A percentile compares a stretch with the other conserved stretches of the same genome.
These are phyloP conservation scores for Cepphus grylle DNA, from an alignment of 2,113 vertebrate genomes.

Conservation along the genomic window DNA sequence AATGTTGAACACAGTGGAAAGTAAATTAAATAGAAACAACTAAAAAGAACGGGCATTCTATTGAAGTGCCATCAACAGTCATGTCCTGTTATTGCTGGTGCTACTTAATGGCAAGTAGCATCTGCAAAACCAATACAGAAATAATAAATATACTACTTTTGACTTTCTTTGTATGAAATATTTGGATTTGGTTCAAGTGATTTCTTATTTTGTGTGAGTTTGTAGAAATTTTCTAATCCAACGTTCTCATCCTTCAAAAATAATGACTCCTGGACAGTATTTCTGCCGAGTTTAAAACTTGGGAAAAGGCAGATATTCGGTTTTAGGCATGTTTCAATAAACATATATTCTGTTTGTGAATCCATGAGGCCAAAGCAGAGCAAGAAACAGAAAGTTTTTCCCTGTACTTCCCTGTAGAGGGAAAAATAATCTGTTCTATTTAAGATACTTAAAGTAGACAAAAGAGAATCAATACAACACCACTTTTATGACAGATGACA, in stretches of 20 bases:
- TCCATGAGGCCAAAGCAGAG: neutral
- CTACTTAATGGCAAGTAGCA: neutral
- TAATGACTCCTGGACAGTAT: neutral
- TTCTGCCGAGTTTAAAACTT: neutral
- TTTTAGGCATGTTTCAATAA: neutral
- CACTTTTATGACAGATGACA: neutral
- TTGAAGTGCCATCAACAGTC: neutral
- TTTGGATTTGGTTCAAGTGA: neutral
- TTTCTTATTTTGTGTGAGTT: neutral
- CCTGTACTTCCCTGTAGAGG: rapidly evolving
- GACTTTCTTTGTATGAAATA: neutral
- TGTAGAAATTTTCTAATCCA: neutral
- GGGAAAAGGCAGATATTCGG: neutral
- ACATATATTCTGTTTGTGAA: neutral
- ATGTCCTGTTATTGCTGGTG: neutral
- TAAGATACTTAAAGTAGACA: neutral
- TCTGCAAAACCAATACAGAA: neutral
- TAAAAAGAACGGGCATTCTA: neutral
- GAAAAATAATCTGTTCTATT: neutral
- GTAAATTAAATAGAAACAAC: neutral
- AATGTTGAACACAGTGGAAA: neutral
- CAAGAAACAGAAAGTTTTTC: neutral
- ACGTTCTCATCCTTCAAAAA: neutral
- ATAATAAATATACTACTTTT: neutral
- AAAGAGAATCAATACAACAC: neutral